A percentile compares a stretch with the other conserved stretches of the same genome.
Evolutionary conservation across 2,888 invertebrate genomes (phyloP).

Genomic region (Lymantria monacha): DNA sequence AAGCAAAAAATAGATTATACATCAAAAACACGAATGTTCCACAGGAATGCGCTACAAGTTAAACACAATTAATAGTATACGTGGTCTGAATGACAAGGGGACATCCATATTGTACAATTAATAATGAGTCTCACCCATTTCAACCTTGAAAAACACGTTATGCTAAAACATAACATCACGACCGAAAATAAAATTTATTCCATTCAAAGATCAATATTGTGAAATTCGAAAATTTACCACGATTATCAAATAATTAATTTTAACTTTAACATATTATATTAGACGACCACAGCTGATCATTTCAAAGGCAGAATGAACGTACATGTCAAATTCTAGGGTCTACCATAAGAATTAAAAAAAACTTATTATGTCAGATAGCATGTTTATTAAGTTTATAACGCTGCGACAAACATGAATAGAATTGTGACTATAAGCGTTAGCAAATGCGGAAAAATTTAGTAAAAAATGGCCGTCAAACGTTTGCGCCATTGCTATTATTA

Average conservation of each 20-base stretch:
- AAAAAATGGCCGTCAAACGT: no score
- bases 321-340: no score
- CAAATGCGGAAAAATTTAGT: no score
- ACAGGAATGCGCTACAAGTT: background rate
- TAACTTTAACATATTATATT: background rate
- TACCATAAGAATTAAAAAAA: no score
- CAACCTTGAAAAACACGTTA: constrained; percentile 74
- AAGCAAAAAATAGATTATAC: no score
- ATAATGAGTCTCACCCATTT: constrained; percentile 45
- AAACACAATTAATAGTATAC: constrained; percentile 14
- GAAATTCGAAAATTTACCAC: constrained; percentile 40
- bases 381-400: no score
- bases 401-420: no score
- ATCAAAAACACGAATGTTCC: constrained; percentile 1
- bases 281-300: no score
- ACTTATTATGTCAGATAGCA: no score
- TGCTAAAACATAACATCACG: constrained; percentile 66
- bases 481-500: no score
- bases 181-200: constrained; percentile 55
- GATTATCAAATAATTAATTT: constrained; percentile 8
- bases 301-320: no score
- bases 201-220: constrained; percentile 37
- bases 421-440: no score
- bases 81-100: constrained; percentile 37
- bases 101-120: constrained; percentile 49